phyloP scores from a whole-genome alignment of 1,140 invertebrate species.

The Helicoverpa zea region DNA sequence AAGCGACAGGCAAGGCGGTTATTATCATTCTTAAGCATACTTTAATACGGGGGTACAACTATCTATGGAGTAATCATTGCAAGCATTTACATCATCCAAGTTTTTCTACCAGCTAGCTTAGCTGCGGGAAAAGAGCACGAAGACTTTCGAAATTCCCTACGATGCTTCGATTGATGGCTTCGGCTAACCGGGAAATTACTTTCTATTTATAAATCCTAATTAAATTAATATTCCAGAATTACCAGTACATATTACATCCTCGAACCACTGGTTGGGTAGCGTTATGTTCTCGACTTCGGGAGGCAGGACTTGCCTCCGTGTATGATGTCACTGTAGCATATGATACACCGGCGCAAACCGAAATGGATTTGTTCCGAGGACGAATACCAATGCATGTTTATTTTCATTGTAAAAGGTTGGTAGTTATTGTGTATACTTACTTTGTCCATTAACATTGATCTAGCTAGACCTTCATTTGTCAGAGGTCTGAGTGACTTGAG shows the following conservation, averaged over 20 bases:
- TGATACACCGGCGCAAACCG: slow-evolving; percentile 90
- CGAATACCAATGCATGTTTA: slow-evolving; percentile 91
- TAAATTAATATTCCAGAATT: slow-evolving; percentile 77
- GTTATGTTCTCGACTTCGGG: slow-evolving; percentile 90
- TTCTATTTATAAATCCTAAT: no score
- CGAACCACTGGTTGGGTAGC: slow-evolving; percentile 94
- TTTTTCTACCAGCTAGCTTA: neutral
- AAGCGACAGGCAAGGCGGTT: neutral
- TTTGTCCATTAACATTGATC: neutral
- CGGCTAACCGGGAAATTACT: no score
- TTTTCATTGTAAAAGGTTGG: slow-evolving; percentile 91
- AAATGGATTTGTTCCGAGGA: slow-evolving; percentile 89
- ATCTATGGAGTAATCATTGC: slow-evolving; percentile 1
- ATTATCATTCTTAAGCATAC: neutral
- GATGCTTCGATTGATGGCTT: no score
- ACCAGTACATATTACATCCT: slow-evolving; percentile 93
- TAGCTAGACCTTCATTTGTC: no score
- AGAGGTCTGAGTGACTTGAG: no score
- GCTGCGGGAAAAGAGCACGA: no score
- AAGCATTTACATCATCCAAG: neutral
- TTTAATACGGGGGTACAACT: neutral
- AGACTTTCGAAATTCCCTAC: no score
- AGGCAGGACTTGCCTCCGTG: slow-evolving; percentile 89
- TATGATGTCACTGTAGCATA: slow-evolving; percentile 94
- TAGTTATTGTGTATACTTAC: neutral